Percentiles rank a stretch among this genome's conserved stretches.
These are phyloP conservation scores for Hydrophis major DNA, from an alignment of 2,797 vertebrate species.

Conservation along the genomic window DNA sequence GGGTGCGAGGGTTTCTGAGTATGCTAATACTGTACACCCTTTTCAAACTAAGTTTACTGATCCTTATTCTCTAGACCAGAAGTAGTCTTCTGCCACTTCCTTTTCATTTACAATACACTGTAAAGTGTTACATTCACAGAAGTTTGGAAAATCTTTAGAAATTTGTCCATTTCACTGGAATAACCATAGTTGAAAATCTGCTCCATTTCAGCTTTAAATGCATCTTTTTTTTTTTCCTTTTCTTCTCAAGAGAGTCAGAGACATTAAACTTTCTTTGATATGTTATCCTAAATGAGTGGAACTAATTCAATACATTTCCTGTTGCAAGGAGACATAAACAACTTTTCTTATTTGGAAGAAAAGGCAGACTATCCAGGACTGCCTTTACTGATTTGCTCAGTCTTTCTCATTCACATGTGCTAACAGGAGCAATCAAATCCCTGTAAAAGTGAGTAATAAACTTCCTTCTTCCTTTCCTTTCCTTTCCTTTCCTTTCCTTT, in stretches of 20 bases:
- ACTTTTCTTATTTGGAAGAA: constrained; percentile 42
- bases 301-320: constrained; percentile 43
- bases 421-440: constrained; percentile 53
- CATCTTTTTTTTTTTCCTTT: not conserved
- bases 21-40: no score
- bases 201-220: constrained; percentile 23
- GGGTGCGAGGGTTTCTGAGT: no score
- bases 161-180: constrained; percentile 4
- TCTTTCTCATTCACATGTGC: not conserved
- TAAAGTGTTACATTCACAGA: not conserved
- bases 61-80: not conserved
- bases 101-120: not conserved
- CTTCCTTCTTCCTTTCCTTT: not conserved
- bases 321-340: constrained; percentile 57
- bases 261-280: constrained; percentile 51
- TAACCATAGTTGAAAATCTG: constrained; percentile 9
- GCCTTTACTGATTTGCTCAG: constrained; percentile 13
- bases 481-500: no score
- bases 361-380: constrained; percentile 27
- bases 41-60: not conserved
- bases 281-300: constrained; percentile 45
- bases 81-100: not conserved
- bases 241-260: constrained; percentile 24
- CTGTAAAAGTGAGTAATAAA: constrained; percentile 58
- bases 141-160: constrained; percentile 4